Evolutionary conservation across 2,888 invertebrate genomes (phyloP).

Genomic region (Smittia aterrima): DNA sequence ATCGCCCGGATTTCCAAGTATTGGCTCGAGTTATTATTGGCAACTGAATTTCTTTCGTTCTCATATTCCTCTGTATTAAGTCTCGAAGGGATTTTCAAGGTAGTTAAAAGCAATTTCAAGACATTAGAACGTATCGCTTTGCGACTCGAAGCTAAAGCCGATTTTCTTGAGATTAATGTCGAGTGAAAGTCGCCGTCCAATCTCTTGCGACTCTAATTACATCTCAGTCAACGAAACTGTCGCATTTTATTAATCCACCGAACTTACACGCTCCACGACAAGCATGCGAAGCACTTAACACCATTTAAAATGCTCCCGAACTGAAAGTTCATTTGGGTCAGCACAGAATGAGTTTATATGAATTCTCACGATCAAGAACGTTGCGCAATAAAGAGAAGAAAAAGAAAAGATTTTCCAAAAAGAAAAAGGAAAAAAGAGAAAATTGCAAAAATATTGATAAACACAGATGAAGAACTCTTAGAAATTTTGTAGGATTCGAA

Average conservation of each 20-base stretch:
- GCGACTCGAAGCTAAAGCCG: not conserved
- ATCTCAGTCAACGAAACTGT: not conserved
- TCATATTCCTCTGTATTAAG: not conserved
- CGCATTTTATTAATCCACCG: constrained; percentile 3
- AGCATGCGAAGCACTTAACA: constrained; percentile 25
- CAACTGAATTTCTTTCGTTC: constrained; percentile 10
- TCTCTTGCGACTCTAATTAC: not conserved
- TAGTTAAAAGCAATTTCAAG: constrained; percentile 20
- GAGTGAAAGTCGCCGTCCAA: constrained; percentile 15
- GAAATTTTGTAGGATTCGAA: constrained; percentile 2
- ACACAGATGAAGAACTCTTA: not conserved
- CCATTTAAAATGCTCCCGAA: constrained; percentile 23
- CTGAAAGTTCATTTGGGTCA: not conserved
- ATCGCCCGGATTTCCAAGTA: constrained; percentile 1
- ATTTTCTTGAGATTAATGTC: not conserved
- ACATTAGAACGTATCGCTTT: constrained; percentile 8
- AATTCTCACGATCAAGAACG: constrained; percentile 19
- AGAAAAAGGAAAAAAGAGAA: not conserved
- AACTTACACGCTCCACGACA: not conserved
- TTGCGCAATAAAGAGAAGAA: not conserved
- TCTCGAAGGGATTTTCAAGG: constrained; percentile 15
- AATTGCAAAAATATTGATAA: not conserved
- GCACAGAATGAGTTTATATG: not conserved
- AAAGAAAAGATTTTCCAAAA: not conserved
- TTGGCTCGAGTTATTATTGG: not conserved